A percentile compares a stretch with the other conserved stretches of the same genome.
These are phyloP conservation scores for Caradrina kadenii DNA, from an alignment of 2,888 invertebrate species.

Conservation along the genomic window DNA sequence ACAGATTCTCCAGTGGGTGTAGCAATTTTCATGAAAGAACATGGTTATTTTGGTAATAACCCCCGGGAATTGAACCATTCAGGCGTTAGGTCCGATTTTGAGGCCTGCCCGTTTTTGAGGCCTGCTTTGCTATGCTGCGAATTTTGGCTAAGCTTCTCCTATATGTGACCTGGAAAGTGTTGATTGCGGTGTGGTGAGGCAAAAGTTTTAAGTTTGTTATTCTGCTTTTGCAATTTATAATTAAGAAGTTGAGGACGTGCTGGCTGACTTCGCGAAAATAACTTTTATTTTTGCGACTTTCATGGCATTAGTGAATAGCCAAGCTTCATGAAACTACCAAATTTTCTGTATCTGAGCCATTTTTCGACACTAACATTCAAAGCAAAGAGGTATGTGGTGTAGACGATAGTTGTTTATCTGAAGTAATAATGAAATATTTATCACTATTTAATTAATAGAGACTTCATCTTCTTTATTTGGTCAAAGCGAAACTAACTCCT, in stretches of 20 bases:
- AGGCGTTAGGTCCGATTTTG: conserved; percentile 67
- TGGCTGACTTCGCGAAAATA: neutral
- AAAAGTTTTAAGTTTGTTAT: conserved; percentile 27
- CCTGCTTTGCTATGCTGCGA: conserved; percentile 18
- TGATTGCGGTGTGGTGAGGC: conserved; percentile 9
- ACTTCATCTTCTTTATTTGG: too few species aligned
- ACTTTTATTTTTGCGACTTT: neutral
- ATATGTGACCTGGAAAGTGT: conserved; percentile 36
- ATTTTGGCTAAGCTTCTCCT: conserved; percentile 33
- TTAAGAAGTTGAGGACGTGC: conserved; percentile 1
- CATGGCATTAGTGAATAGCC: too few species aligned
- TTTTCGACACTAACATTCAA: too few species aligned
- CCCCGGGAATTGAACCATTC: conserved; percentile 69
- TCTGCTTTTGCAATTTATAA: conserved; percentile 10
- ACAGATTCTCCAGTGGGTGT: conserved; percentile 63
- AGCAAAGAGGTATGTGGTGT: too few species aligned
- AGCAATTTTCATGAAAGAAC: conserved; percentile 74
- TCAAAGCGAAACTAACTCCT: too few species aligned
- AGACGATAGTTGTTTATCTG: too few species aligned
- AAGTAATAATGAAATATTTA: too few species aligned
- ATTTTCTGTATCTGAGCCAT: too few species aligned
- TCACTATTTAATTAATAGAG: too few species aligned
- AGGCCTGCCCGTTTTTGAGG: conserved; percentile 52
- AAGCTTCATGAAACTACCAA: too few species aligned
- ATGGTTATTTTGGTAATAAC: conserved; percentile 73